A percentile compares a stretch with the other conserved stretches of the same genome.
phyloP scores from a whole-genome alignment of 2,888 invertebrate species.

The Octodonta nipae region DNA sequence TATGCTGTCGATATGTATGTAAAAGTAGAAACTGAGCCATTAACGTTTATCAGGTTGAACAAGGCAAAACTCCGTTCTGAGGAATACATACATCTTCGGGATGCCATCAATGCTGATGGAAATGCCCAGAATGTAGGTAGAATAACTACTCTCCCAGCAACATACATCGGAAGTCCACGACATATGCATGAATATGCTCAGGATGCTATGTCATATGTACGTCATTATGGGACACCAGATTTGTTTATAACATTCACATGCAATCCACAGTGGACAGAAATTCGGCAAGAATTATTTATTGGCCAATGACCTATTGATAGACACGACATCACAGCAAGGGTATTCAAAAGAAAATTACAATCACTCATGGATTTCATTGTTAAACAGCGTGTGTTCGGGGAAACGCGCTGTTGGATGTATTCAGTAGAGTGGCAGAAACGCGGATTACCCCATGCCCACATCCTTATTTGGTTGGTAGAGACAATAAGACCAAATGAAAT shows the following conservation, averaged over 20 bases:
- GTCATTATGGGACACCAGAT: constrained; percentile 2
- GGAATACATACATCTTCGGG: constrained; percentile 28
- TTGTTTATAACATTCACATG: not conserved
- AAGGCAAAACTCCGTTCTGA: constrained; percentile 23
- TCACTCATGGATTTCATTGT: not conserved
- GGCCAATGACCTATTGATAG: not conserved
- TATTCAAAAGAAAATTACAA: not conserved
- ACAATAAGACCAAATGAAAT: not conserved
- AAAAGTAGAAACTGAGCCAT: constrained; percentile 29
- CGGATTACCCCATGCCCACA: constrained; percentile 8
- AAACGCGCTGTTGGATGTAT: not conserved
- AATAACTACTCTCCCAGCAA: constrained; percentile 4
- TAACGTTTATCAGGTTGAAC: constrained; percentile 24
- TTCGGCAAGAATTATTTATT: not conserved
- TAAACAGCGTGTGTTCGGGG: not conserved
- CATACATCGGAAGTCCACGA: constrained; percentile 2
- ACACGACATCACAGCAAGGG: not conserved
- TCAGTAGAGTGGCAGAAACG: not conserved
- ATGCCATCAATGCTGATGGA: constrained; percentile 16
- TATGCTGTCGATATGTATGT: constrained; percentile 31
- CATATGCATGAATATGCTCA: constrained; percentile 3
- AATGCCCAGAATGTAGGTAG: not conserved
- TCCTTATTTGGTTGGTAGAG: constrained; percentile 5
- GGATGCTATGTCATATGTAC: constrained; percentile 3
- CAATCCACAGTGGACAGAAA: not conserved